Base-by-base conservation (phyloP, 2,888 invertebrate genomes). In the Drosophila mercatorum region DNA sequence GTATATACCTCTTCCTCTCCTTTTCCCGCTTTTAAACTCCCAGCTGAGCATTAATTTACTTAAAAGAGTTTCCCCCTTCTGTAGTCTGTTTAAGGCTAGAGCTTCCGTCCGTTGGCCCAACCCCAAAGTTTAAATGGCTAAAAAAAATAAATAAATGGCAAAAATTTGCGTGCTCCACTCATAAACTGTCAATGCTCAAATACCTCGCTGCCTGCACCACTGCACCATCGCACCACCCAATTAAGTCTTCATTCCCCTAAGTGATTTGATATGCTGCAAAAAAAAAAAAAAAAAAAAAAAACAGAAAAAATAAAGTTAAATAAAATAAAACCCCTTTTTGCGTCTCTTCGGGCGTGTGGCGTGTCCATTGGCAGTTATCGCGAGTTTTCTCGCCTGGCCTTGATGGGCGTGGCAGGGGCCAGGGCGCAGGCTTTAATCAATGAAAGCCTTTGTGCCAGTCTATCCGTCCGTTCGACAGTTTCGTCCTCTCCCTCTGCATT, bases 291-390 rank as follows among this genome's bases (percentile, higher is more conserved):
- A 55, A 40, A 56, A 49, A n/a, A 57, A 22, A 44, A 57, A 14
- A 26, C 26, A 3, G 12, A 40, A 55, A 40, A 26, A 55, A 40
- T n/a, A 12, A 38, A 55, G 34, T 31, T 34, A 55, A 55, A 41
- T 41, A 41, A 55, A 34, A 44, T 44, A 59, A 31, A 59, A 46
- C 17, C 46, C 41, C 43, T 43, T 72, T 44, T 64, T 62, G 12
- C 28, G 17, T 17, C 14, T 58, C 6, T 22, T 51, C 12, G 17
- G 38, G 40, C 36, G 44, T 34, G 49, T 87, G 72, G 81, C 89
- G 89, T 84, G 84, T 76, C 84, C 79, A 83, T 55, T 68, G 89
- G 77, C 84, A 89, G 89, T 84, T 84, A 81, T 82, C 83, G 81
- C 78, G 46, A 60, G 62, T 80, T 80, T 79, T 77, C 77, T 77